phyloP scores from a whole-genome alignment of 2,888 invertebrate species.

The Vesta saturnalis region DNA sequence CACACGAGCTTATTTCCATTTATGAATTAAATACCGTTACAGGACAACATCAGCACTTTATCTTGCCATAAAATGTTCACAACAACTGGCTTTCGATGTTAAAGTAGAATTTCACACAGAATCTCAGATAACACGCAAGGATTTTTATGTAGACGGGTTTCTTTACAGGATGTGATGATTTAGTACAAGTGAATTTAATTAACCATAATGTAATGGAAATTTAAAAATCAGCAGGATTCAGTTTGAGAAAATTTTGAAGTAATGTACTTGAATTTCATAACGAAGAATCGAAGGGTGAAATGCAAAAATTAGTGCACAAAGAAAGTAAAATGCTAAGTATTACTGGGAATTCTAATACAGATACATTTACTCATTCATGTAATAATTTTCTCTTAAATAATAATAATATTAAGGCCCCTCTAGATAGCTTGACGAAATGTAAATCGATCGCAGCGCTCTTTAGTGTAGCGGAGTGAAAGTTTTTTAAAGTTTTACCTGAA shows the following conservation, averaged over 20 bases:
- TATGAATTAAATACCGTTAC: constrained; percentile 17
- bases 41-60: constrained; percentile 12
- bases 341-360: neutral
- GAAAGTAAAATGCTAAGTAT: neutral
- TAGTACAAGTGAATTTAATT: neutral
- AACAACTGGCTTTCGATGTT: constrained; percentile 12
- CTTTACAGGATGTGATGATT: constrained; percentile 12
- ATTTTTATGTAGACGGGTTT: constrained; percentile 30
- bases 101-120: constrained; percentile 2
- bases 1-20: neutral
- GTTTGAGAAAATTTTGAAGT: neutral
- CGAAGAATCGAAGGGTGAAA: neutral
- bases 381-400: neutral
- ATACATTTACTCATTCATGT: neutral
- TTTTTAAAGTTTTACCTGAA: no score
- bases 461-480: no score
- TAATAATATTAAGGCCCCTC: no score
- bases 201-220: neutral
- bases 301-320: neutral
- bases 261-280: neutral
- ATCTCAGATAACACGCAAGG: constrained; percentile 4
- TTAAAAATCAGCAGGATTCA: neutral
- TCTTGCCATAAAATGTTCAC: constrained; percentile 10
- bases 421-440: no score
- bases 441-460: no score